Evolutionary conservation across 2,113 vertebrate species (phyloP), one percentile per base, ranked within the genome.

Genomic region (Platichthys flesus): DNA sequence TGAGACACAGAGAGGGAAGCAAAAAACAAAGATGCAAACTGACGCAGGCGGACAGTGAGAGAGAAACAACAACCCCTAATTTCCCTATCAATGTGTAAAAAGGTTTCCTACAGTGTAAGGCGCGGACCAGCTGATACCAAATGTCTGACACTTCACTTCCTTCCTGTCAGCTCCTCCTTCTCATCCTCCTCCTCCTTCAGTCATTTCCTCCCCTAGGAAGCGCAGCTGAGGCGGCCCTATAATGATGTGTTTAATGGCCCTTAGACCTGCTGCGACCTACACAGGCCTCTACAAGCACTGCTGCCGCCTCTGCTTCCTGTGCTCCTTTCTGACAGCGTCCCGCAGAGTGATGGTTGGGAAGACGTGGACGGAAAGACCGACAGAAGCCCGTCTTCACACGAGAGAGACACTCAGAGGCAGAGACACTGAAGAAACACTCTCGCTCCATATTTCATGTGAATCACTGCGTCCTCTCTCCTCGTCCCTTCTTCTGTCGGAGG

Each of bases 161-260:
- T 65, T 31, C 66, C 68, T 9, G 59, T 74, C 62, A 51, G 18
- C 72, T 64, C 70, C 52, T 59, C 67, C 21, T 80, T 71, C 45
- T 66, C 75, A 23, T 56, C 54, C 14, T 76, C 61, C 37, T 49
- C 26, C 23, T 82, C 56, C 59, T 59, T 37, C 37, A 21, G 15
- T 57, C 60, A 59, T 62, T 69, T 67, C 40, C 71, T 75, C 55
- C 65, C 61, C 42, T 66, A 52, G 59, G 70, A 79, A 45, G 47
- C 40, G 52, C 62, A 78, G 77, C 81, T 66, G 75, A 84, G 74
- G 67, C 64, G 57, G 54, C 20, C 26, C 66, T 60, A 40, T 79
- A 83, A 88, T 89, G 82, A 83, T 83, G 69, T 42, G 40, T 78
- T 85, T 82, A 88, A 86, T 83, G 82, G 67, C 76, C 71, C 58